These are phyloP conservation scores for Ctenicera cuprea DNA, from an alignment of 2,888 invertebrate species.

Conservation along the genomic window DNA sequence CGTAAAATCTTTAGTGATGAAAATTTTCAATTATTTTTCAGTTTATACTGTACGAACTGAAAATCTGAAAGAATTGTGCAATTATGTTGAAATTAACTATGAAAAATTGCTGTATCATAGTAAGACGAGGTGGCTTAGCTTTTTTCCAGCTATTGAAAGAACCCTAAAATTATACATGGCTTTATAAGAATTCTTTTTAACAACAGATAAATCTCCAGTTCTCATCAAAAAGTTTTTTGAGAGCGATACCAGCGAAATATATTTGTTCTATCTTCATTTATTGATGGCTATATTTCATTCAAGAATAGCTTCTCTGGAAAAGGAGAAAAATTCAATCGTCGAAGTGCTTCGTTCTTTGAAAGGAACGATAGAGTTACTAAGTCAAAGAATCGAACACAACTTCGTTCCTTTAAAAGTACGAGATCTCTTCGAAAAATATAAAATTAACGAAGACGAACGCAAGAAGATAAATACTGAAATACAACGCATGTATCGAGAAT, in stretches of 20 bases:
- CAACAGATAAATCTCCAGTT: not conserved
- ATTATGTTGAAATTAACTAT: conserved; percentile 33
- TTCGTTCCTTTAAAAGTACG: not conserved
- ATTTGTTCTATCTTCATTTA: conserved; percentile 19
- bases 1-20: not conserved
- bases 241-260: not conserved
- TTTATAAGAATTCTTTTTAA: conserved; percentile 5
- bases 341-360: not conserved
- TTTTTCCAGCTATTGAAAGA: conserved; percentile 15
- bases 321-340: not conserved
- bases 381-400: not conserved
- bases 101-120: conserved; percentile 7
- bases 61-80: not conserved
- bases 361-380: not conserved
- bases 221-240: conserved; percentile 14
- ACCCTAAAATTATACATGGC: conserved; percentile 11
- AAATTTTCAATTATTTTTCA: conserved; percentile 13
- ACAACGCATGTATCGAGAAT: no score
- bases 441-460: not conserved
- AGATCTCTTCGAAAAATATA: not conserved
- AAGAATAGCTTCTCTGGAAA: not conserved
- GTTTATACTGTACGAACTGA: conserved; percentile 3
- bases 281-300: not conserved
- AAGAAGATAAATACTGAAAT: not conserved
- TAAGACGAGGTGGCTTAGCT: conserved; percentile 8